A percentile compares a stretch with the other conserved stretches of the same genome.
phyloP scores from a whole-genome alignment of 2,888 invertebrate genomes.

The Luperina testacea region DNA sequence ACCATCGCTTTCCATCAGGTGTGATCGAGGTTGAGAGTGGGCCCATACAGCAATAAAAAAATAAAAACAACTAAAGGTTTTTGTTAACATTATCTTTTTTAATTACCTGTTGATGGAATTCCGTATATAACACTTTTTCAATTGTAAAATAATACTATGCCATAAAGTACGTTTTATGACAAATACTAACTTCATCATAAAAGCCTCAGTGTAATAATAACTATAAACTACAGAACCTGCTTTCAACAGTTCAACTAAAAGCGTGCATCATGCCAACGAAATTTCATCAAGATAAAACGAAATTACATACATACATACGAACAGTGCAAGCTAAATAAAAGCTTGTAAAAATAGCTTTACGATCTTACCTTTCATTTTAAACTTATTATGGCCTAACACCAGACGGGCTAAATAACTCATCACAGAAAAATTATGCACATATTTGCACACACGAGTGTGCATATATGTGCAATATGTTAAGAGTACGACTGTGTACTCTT shows the following conservation, averaged over 20 bases:
- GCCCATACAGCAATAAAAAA: no score
- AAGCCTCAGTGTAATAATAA: no score
- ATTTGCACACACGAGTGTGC: conserved; percentile 4
- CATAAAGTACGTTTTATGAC: neutral
- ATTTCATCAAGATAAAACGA: conserved; percentile 6
- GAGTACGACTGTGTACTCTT: neutral
- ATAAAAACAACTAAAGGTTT: no score
- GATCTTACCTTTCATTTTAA: conserved; percentile 17
- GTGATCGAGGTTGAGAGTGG: no score
- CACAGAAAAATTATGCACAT: conserved; percentile 40
- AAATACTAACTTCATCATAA: neutral
- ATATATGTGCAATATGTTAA: neutral
- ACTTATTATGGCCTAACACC: conserved; percentile 21
- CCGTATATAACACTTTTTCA: neutral
- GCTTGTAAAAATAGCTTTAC: neutral
- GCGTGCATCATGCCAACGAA: neutral
- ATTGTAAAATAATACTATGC: neutral
- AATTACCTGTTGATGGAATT: neutral
- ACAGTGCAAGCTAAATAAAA: no score
- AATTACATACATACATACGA: neutral
- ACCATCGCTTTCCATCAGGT: no score
- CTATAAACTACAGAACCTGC: neutral
- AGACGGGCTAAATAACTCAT: conserved; percentile 28
- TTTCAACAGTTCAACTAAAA: neutral
- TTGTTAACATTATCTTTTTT: neutral